Conservation (phyloP, 2,113 vertebrate species). For the Corythaeola cristata region DNA sequence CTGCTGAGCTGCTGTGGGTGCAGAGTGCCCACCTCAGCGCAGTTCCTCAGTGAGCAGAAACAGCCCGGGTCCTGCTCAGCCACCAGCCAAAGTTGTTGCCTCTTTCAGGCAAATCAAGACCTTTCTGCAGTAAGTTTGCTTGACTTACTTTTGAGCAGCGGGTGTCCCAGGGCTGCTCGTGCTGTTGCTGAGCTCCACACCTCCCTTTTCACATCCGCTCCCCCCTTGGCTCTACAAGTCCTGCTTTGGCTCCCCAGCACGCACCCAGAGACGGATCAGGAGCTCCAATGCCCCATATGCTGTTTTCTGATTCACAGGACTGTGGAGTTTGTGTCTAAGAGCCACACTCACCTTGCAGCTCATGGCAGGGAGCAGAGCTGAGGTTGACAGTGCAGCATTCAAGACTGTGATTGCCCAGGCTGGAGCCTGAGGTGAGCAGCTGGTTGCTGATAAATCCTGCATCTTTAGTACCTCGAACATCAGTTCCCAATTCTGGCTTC, state of each 20-base stretch:
- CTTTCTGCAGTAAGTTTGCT: too few species aligned
- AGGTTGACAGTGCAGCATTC: not conserved
- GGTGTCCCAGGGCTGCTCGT: not conserved
- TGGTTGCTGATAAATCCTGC: not conserved
- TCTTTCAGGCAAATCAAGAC: not conserved
- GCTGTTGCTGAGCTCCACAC: not conserved
- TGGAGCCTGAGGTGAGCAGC: not conserved
- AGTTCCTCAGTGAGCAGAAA: not conserved
- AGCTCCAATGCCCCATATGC: fast-evolving
- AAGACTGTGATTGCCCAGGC: too few species aligned
- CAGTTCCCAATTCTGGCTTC: not conserved
- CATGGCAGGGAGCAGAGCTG: not conserved
- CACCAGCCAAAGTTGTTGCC: not conserved
- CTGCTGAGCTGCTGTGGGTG: not conserved
- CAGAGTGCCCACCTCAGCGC: not conserved
- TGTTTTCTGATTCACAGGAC: not conserved
- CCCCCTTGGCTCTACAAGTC: not conserved
- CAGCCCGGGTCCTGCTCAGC: not conserved
- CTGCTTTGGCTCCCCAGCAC: not conserved
- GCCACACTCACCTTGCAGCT: too few species aligned
- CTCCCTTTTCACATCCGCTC: not conserved
- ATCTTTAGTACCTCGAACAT: not conserved
- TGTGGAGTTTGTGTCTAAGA: too few species aligned
- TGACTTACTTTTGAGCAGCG: not conserved
- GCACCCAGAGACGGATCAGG: not conserved